Base-by-base conservation (phyloP, 1,140 invertebrate genomes). In the Pollicipes pollicipes region DNA sequence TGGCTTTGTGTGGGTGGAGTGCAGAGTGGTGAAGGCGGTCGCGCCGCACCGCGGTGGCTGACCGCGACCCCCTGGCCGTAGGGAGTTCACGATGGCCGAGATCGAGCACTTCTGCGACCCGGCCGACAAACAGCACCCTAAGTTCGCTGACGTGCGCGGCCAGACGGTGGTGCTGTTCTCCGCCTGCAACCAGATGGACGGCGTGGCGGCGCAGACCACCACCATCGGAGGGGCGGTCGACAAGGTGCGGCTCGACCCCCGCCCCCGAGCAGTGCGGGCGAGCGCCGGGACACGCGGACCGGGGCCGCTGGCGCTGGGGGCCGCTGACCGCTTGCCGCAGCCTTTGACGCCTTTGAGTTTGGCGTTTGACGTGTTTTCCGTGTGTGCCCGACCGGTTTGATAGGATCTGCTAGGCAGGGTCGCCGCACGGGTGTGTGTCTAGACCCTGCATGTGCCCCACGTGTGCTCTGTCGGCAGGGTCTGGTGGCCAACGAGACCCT, bases 61-160 rank as follows among this genome's bases (percentile, higher is more conserved):
- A n/a, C n/a, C n/a, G n/a, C n/a, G n/a, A n/a, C n/a, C n/a, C n/a
- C n/a, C 24, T 45, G 37, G 10, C n/a, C n/a, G n/a, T n/a, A 66
- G 64, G 13, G 97, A 99, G 79, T 99, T 99, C 77, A 98, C 95
- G 0, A 98, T 99, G 95, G 97, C 96, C 68, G 97, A 99, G 83
- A 99, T 99, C 75, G 97, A 99, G 80, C 95, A 99, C 83, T 99
- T 99, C 80, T 97, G 96, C 82, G 95, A 99, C 81, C 92, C 95
- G 0, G 80, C 75, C 3, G 83, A 90, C 72, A 97, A 98, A 77
- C 85, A 83, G 72, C 95, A 98, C 83, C 87, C 89, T 0, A 98
- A 98, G 81, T 99, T 99, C 82, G 82, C 82, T 0, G 81, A 81
- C 71, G 70, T 75, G 30, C 69, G 68, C 16, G 68, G 70, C 35